Base-by-base conservation (phyloP, 2,797 vertebrate genomes). In the Sebastolobus altivelis region DNA sequence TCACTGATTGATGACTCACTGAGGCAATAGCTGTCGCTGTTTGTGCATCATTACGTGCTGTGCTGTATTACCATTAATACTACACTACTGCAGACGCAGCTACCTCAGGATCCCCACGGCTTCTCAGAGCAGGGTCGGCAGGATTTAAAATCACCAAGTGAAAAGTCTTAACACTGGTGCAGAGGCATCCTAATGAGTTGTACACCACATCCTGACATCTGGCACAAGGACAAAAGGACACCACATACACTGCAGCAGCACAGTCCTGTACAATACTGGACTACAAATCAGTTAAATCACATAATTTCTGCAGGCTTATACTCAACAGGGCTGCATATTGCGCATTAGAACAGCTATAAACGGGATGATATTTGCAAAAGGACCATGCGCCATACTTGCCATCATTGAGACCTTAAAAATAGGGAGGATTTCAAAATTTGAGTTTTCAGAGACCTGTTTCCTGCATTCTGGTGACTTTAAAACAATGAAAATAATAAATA, bases 221-320 rank as follows among this genome's bases (percentile, higher is more conserved):
- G 89, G 86, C 79, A 88, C 90, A 90, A 93, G 91, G 92, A 89
- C 91, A 87, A 91, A 93, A 87, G 87, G 91, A 91, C 88, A 62
- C 46, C 33, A 54, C 68, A 62, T 25, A 65, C 68, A 31, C 80
- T 75, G 80, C 85, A 80, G 88, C 87, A 79, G 81, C 80, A 18
- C 76, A 22, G 67, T 35, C 56, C 71, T 5, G 75, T 8, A 72
- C 82, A 80, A 72, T 80, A 55, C 80, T 8, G 29, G 91, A 93
- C 87, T 90, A 71, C 86, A 84, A 79, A 93, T 90, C 87, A 83
- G 78, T 62, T 55, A 18, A 68, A 72, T 71, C 72, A 52, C 80
- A 66, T 82, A 1, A 72, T 80, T 86, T 71, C 54, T n/a, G 18
- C 82, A 66, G 58, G 67, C 25, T 60, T 18, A 1, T 1, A n/a